Evolutionary conservation across 2,888 invertebrate genomes (phyloP), one percentile per base, ranked within the genome.

Genomic region (Eupithecia inturbata): DNA sequence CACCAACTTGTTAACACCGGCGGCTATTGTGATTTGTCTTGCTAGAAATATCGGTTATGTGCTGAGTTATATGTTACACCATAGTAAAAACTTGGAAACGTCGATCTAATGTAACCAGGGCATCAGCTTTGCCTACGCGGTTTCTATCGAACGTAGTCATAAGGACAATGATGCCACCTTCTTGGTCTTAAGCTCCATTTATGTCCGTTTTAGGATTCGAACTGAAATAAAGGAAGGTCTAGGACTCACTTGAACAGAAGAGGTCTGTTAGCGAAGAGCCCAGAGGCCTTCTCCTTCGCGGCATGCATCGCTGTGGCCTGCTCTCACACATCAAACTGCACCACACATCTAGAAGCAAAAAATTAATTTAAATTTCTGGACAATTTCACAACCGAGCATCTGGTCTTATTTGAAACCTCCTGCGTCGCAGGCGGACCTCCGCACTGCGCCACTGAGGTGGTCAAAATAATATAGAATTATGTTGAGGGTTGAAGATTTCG

Each of bases 251-350:
- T 93, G 91, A 93, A 92, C 68, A 92, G 85, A 82, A 92, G 89
- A 84, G 93, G 94, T 87, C 92, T 92, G 87, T 88, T 93, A 83
- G 92, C 91, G 85, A 94, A 93, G 78, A 94, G 91, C 86, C 93
- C 93, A 60, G 94, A 91, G 84, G 93, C 94, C 89, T 93, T 94
- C 84, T 94, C 93, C 86, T 94, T 94, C 86, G 94, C 94, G 89
- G 94, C 92, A 79, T 89, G 90, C 82, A 94, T 91, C 91, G 91
- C 94, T 57, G 57, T 1, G 57, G 22, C 22, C 26, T 22, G 57
- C 26, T 26, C 57, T 57, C 84, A 92, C 88, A 84, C 94, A 93
- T 93, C 88, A 90, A 92, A 87, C 79, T 84, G 83, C 84, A 86
- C 85, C 60, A 76, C 66, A 70, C 80, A 80, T 79, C 79, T 79